These are phyloP conservation scores for Hoplostethus atlanticus DNA, from an alignment of 2,797 vertebrate species.

Conservation along the genomic window DNA sequence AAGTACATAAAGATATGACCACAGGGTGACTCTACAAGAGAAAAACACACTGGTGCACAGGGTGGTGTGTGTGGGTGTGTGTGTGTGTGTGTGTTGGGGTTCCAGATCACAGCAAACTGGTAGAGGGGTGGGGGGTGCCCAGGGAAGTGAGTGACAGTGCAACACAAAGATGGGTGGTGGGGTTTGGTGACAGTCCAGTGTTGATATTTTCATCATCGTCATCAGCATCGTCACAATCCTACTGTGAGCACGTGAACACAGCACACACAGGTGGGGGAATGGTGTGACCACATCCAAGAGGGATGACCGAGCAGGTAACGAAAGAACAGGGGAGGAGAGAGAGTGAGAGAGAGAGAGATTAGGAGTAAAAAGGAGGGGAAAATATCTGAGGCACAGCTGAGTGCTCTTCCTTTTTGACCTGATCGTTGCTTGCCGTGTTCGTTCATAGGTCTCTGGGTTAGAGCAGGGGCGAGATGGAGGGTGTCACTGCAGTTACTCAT, in stretches of 20 bases:
- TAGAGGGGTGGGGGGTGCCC: slow-evolving; percentile 33
- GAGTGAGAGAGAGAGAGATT: slow-evolving; percentile 5
- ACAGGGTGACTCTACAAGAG: slow-evolving; percentile 50
- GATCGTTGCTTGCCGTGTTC: slow-evolving; percentile 47
- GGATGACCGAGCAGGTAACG: slow-evolving; percentile 24
- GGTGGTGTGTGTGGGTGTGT: slow-evolving; percentile 34
- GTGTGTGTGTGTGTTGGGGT: slow-evolving; percentile 34
- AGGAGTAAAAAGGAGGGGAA: slow-evolving; percentile 18
- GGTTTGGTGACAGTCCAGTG: slow-evolving; percentile 50
- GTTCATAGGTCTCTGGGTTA: slow-evolving; percentile 55
- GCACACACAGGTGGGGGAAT: slow-evolving; percentile 51
- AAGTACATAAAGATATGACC: slow-evolving; percentile 47
- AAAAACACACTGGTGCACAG: slow-evolving; percentile 65
- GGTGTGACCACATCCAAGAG: slow-evolving; percentile 46
- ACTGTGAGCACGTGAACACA: slow-evolving; percentile 57
- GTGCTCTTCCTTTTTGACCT: slow-evolving; percentile 51
- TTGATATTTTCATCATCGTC: slow-evolving; percentile 18
- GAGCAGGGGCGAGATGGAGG: slow-evolving; percentile 29
- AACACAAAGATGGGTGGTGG: slow-evolving; percentile 60
- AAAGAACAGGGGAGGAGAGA: slow-evolving; percentile 2
- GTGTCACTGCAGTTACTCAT: slow-evolving; percentile 48
- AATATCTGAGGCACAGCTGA: slow-evolving; percentile 1
- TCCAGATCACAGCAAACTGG: slow-evolving; percentile 44
- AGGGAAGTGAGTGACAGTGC: slow-evolving; percentile 60
- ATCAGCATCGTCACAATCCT: slow-evolving; percentile 39